These are phyloP conservation scores for Heteromyza rotundicornis DNA, from an alignment of 2,888 invertebrate genomes.

Conservation along the genomic window DNA sequence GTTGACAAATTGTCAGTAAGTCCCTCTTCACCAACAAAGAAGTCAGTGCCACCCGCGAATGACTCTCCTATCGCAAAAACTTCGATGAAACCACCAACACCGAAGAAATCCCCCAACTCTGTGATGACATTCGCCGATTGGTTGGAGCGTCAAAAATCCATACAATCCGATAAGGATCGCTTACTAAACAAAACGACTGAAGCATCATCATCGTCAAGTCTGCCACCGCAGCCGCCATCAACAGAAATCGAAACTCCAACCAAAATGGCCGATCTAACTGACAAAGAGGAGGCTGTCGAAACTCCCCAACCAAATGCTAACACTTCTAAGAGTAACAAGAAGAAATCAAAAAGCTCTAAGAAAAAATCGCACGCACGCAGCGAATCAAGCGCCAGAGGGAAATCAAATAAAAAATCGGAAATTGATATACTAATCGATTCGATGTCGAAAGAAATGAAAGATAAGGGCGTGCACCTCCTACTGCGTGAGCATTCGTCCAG, in stretches of 20 bases:
- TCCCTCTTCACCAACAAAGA: too few relatives aligned
- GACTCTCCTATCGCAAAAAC: too few relatives aligned
- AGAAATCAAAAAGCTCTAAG: background rate
- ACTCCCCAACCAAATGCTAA: background rate
- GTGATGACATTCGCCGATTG: background rate
- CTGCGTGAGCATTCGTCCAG: too few relatives aligned
- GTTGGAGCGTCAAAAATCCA: background rate
- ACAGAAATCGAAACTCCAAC: too few relatives aligned
- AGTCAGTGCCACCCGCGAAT: too few relatives aligned
- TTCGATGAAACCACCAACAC: background rate
- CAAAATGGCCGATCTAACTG: too few relatives aligned
- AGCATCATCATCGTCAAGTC: background rate
- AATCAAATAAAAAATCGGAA: slow-evolving; percentile 21
- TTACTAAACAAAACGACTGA: too few relatives aligned
- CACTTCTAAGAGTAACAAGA: background rate
- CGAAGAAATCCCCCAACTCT: background rate
- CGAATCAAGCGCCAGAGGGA: background rate
- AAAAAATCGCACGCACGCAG: background rate
- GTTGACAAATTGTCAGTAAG: too few relatives aligned
- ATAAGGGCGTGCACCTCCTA: too few relatives aligned
- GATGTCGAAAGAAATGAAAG: slow-evolving; percentile 27
- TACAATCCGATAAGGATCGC: background rate
- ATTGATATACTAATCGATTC: slow-evolving; percentile 28
- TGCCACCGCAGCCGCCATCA: too few relatives aligned
- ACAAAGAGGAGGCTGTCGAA: background rate